These are phyloP conservation scores for Forpus xanthops DNA, from an alignment of 2,797 vertebrate genomes.

Conservation along the genomic window DNA sequence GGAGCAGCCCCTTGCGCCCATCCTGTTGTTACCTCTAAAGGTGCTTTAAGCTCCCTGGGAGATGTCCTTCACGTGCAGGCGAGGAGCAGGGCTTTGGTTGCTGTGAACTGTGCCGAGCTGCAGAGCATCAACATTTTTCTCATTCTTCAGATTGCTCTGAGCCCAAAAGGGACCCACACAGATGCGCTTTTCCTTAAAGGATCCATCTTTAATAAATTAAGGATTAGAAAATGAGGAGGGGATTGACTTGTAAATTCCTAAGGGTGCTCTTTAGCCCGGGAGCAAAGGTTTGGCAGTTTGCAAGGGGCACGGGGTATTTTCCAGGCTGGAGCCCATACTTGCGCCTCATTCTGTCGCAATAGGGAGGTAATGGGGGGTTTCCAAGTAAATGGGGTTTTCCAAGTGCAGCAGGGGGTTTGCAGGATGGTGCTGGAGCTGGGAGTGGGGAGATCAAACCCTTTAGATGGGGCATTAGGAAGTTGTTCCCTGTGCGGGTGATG, in stretches of 20 bases:
- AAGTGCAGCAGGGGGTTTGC: neutral
- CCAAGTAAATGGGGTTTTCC: neutral
- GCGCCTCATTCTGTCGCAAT: accelerated
- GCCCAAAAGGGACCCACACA: neutral
- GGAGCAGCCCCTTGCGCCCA: neutral
- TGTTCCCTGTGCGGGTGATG: too few relatives aligned
- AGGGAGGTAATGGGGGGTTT: neutral
- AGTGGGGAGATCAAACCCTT: neutral
- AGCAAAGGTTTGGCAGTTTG: neutral
- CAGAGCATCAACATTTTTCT: conserved; percentile 43
- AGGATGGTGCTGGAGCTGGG: neutral
- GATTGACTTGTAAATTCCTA: neutral
- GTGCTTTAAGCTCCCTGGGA: neutral
- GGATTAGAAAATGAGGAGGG: neutral
- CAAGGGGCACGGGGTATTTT: neutral
- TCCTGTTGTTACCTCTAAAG: neutral
- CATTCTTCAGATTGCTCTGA: conserved; percentile 49
- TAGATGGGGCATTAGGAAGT: neutral
- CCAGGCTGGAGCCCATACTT: neutral
- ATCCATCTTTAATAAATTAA: conserved; percentile 49
- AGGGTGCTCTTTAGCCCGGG: neutral
- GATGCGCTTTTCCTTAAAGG: conserved; percentile 34
- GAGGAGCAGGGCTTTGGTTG: conserved; percentile 12
- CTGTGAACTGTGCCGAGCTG: neutral
- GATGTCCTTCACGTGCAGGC: neutral